A percentile compares a stretch with the other conserved stretches of the same genome.
Conservation (phyloP, 2,888 invertebrate species). For the Pristionchus maxplancki region DNA sequence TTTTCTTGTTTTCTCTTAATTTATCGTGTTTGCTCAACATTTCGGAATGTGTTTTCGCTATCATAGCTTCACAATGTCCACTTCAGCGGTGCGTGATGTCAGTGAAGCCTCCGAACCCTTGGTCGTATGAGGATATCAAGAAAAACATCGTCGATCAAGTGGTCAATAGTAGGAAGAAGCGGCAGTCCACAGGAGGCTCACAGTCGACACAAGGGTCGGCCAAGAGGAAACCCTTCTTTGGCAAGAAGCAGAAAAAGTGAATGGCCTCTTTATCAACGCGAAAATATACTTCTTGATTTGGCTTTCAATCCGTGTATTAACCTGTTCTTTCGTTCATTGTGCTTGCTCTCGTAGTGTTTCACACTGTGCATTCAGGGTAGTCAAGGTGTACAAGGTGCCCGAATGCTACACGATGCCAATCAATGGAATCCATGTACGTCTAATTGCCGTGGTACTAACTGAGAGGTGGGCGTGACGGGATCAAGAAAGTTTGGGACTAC, state of each 20-base stretch:
- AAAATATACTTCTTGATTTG: no score
- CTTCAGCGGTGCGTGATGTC: background rate
- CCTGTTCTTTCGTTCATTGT: no score
- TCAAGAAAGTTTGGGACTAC: background rate
- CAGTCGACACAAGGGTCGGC: conserved; percentile 18
- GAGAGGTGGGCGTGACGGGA: background rate
- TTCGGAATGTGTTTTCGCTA: background rate
- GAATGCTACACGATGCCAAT: conserved; percentile 49
- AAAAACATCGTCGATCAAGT: conserved; percentile 41
- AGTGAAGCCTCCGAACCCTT: background rate
- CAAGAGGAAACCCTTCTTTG: conserved; percentile 40
- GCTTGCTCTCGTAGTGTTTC: no score
- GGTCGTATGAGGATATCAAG: conserved; percentile 27
- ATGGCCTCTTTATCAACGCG: background rate
- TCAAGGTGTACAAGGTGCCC: conserved; percentile 32
- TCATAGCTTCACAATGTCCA: background rate
- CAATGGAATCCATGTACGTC: conserved; percentile 27
- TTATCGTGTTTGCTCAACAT: background rate
- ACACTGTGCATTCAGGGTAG: background rate
- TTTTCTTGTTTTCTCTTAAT: background rate
- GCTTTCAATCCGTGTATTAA: no score
- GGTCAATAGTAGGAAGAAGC: conserved; percentile 16
- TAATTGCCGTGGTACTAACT: background rate
- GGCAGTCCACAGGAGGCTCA: background rate
- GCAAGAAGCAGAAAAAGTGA: conserved; percentile 36